Percentiles rank a stretch among this genome's conserved stretches.
Evolutionary conservation across 1,140 invertebrate genomes (phyloP).

Genomic region (Frieseomelitta varia): DNA sequence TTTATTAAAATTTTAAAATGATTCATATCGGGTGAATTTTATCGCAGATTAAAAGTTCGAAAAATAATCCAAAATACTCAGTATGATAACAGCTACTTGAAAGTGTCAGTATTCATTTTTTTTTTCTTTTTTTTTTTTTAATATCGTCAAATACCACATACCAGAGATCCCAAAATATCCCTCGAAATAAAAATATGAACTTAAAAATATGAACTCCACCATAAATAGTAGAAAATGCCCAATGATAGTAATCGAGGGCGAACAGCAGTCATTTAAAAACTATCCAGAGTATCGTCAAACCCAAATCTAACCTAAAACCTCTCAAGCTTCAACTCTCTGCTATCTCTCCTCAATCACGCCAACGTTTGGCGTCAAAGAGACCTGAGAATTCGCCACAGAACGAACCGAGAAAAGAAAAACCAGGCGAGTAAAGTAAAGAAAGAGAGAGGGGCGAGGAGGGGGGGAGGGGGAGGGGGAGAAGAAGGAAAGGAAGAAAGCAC

Average conservation of each 20-base stretch:
- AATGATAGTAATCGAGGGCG: neutral
- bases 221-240: neutral
- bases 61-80: no score
- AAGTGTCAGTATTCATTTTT: no score
- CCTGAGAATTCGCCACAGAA: neutral
- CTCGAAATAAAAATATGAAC: no score
- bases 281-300: neutral
- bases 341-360: neutral
- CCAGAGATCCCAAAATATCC: no score
- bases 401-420: no score
- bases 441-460: no score
- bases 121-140: no score
- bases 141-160: no score
- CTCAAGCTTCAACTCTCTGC: neutral
- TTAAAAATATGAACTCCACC: no score
- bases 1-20: neutral
- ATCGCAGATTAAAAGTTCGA: no score
- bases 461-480: neutral
- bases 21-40: no score
- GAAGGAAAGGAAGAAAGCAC: neutral
- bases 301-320: neutral
- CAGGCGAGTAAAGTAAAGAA: neutral
- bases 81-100: no score
- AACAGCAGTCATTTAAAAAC: neutral
- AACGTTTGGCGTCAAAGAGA: neutral